Conservation (phyloP, 2,888 invertebrate genomes). For the Clusia tigrina region DNA sequence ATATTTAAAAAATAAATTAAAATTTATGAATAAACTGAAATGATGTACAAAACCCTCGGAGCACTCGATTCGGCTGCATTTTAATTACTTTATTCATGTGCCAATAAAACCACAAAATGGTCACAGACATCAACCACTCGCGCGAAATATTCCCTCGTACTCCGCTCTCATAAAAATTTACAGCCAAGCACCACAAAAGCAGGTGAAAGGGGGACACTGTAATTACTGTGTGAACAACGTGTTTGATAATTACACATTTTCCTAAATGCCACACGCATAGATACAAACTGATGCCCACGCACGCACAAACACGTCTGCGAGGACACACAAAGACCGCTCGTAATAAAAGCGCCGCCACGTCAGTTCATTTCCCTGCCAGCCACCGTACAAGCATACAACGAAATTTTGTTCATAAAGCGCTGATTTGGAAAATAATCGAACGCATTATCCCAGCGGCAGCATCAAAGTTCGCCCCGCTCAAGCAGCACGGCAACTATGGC, state of each 20-base stretch:
- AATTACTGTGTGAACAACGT: slow-evolving; percentile 40
- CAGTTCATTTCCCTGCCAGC: slow-evolving; percentile 7
- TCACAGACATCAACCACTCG: no score
- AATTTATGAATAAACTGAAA: no score
- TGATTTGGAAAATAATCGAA: slow-evolving; percentile 30
- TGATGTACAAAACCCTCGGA: no score
- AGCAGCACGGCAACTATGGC: neutral
- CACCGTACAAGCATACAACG: neutral
- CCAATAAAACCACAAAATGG: no score
- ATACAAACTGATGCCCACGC: neutral
- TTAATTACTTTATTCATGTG: no score
- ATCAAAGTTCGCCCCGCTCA: neutral
- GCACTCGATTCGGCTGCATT: no score
- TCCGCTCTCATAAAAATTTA: slow-evolving; percentile 19
- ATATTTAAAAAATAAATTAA: no score
- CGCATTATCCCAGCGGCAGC: slow-evolving; percentile 1
- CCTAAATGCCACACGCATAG: neutral
- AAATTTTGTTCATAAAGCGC: slow-evolving; percentile 13
- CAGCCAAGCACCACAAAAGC: neutral
- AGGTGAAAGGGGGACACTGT: slow-evolving; percentile 33
- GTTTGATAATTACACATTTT: slow-evolving; percentile 41
- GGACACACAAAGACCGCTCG: slow-evolving; percentile 20
- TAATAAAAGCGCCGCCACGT: neutral
- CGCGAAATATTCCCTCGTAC: neutral
- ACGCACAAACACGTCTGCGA: neutral